Evolutionary conservation across 2,113 vertebrate species (phyloP), one percentile per base, ranked within the genome.

Genomic region (Candoia aspera): DNA sequence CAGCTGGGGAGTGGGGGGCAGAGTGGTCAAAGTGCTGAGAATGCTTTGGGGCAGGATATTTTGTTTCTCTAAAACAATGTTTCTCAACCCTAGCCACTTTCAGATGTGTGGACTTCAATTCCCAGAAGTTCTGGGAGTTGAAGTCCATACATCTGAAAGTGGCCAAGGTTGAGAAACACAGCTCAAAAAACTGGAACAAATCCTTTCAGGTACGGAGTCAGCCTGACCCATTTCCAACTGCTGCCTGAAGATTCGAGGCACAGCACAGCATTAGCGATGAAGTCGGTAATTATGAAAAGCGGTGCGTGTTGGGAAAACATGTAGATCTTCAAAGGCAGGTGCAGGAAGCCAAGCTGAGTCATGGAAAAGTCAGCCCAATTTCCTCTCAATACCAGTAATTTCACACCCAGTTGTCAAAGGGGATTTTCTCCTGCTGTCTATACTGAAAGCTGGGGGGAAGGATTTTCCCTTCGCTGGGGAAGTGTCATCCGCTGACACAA

Each of bases 281-380:
- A 93, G 92, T 59, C 84, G 29, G 79, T 49, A 90, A 90, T 79
- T 79, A 84, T 1, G 88, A 68, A 88, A 86, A 90, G 53, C 23
- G 55, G 94, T 87, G 12, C 19, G 88, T 93, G 73, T 58, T 91
- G 91, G 68, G 91, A 94, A 92, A 93, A 91, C 58, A 94, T 0
- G 2, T 46, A 87, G 90, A 29, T 86, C 54, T 96, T 95, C 59
- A 84, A 46, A 93, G 89, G 57, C 85, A 93, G 73, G 90, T 85
- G 58, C 68, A 93, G 84, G 46, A 55, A 0, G 0, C 54, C 60
- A 83, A 91, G 91, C 84, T 90, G 96, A 95, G 91, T 88, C 95
- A 90, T 87, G 21, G 68, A 57, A 90, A 94, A 91, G 84, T 11
- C 73, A 94, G 68, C 42, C 17, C 0, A 0, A 93, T 68, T 93